Percentiles rank a stretch among this genome's conserved stretches.
Evolutionary conservation across 1,140 invertebrate species (phyloP).

Genomic region (Druon quercuslanigerum): DNA sequence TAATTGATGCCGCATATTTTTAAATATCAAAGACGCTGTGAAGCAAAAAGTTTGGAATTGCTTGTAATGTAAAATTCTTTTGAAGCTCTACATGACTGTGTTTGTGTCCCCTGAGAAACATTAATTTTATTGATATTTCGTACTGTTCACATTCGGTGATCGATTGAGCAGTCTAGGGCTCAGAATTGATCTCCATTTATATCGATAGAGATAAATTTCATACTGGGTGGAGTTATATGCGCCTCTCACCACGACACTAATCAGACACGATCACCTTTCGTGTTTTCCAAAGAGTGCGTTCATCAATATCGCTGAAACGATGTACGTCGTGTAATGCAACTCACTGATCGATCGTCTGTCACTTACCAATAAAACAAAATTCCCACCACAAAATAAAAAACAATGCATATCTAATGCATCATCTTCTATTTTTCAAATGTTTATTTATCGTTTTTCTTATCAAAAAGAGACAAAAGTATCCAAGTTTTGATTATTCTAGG

Average conservation of each 20-base stretch:
- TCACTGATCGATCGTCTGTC: constrained; percentile 11
- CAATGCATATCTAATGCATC: not conserved
- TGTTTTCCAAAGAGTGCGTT: constrained; percentile 51
- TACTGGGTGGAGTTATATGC: constrained; percentile 48
- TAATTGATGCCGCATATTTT: too few species aligned
- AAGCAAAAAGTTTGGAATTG: too few species aligned
- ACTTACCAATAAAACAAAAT: not conserved
- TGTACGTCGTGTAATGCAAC: constrained; percentile 22
- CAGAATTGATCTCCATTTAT: constrained; percentile 23
- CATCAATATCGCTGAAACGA: constrained; percentile 52
- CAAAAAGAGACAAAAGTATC: too few species aligned
- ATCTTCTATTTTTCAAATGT: too few species aligned
- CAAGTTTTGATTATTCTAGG: too few species aligned
- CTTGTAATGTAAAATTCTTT: too few species aligned
- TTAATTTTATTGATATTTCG: constrained; percentile 11
- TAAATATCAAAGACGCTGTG: too few species aligned
- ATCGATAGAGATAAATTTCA: constrained; percentile 53
- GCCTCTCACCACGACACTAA: constrained; percentile 57
- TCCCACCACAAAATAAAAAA: not conserved
- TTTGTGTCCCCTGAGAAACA: not conserved
- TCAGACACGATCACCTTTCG: constrained; percentile 41
- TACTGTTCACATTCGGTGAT: constrained; percentile 3
- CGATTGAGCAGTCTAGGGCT: not conserved
- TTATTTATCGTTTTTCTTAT: too few species aligned
- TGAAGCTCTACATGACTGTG: not conserved